phyloP scores from a whole-genome alignment of 2,797 vertebrate species.

The Apogon hyalosoma region DNA sequence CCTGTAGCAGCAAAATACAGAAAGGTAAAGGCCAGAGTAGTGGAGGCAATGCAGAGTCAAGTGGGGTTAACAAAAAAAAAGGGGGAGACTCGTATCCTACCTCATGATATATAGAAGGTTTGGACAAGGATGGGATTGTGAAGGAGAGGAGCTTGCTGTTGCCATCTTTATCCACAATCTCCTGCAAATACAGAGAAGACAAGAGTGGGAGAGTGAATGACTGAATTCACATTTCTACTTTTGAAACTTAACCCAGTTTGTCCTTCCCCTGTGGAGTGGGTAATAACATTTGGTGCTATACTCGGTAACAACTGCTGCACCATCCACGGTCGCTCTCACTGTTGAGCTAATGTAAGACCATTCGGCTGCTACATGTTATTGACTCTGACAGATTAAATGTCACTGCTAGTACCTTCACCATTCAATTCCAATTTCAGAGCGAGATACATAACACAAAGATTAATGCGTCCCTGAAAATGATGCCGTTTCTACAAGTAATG shows the following conservation, averaged over 20 bases:
- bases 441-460: conserved; percentile 21
- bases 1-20: background rate
- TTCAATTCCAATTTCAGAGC: conserved; percentile 47
- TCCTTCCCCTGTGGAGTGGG: background rate
- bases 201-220: background rate
- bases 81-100: conserved; percentile 74
- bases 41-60: background rate
- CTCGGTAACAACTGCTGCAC: background rate
- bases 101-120: conserved; percentile 98
- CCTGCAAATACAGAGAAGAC: conserved; percentile 81
- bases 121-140: conserved; percentile 97
- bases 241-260: background rate
- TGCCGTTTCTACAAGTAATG: conserved; percentile 26
- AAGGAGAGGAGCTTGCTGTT: conserved; percentile 98
- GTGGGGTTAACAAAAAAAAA: background rate
- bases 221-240: background rate
- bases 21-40: background rate
- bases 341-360: conserved; percentile 4
- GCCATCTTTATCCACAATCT: conserved; percentile 98
- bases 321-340: background rate
- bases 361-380: conserved; percentile 27
- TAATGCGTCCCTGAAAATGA: conserved; percentile 14
- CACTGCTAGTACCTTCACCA: conserved; percentile 10
- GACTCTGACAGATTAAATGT: conserved; percentile 50
- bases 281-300: conserved; percentile 15